Evolutionary conservation across 1,140 invertebrate species (phyloP), one percentile per base, ranked within the genome.

Genomic region (Caerostris extrusa): DNA sequence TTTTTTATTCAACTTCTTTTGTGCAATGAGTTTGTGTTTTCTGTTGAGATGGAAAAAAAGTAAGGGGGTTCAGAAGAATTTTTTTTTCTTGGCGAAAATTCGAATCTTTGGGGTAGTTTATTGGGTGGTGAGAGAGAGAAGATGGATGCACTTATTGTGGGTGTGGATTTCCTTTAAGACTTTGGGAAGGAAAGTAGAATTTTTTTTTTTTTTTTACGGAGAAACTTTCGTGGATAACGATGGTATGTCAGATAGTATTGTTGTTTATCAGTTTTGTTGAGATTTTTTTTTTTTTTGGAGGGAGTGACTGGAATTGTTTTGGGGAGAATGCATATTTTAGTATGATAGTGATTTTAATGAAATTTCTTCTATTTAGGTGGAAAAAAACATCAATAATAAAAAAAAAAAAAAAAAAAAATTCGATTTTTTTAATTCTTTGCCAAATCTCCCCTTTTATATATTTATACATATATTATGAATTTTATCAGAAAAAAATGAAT

Each of bases 81-180:
- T 58, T 87, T n/a, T 86, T 55, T 64, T 77, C 12, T 53, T 10
- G 8, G 34, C 34, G 71, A 77, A 57, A 85, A 57, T n/a, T n/a
- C n/a, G n/a, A 19, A 85, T 85, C 19, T 85, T 85, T 58, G 6
- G 34, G 55, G 82, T 58, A 34, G 55, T 19, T 58, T 85, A 57
- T 85, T 58, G 55, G 53, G 55, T 85, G 17, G 5, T 6, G 10
- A 17, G 82, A 57, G 34, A 34, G 34, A 34, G 34, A 34, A 58
- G 82, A 58, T 57, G 57, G 57, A 85, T 85, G n/a, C 82, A 85
- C 57, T 56, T 56, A 85, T 85, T 85, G 55, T 17, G 82, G 82
- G 57, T 85, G 71, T 77, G 71, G 71, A 77, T 77, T 77, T 77
- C 71, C 34, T 19, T 34, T 0, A 77, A 77, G 71, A 77, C 8